Evolutionary conservation across 2,113 vertebrate genomes (phyloP).

Genomic region (Tonatia bakeri): DNA sequence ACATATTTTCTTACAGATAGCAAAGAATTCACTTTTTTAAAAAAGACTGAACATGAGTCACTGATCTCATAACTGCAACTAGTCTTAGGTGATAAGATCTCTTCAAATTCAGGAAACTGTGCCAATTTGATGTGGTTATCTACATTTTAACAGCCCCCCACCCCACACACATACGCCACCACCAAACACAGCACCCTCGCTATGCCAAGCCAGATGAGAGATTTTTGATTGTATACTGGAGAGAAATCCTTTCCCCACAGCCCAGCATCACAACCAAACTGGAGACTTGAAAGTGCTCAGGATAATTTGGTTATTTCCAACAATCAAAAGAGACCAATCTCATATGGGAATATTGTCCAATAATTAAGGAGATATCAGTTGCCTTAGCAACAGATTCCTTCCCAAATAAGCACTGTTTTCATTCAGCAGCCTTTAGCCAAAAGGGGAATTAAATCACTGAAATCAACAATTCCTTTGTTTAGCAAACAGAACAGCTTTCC

Average conservation of each 20-base stretch:
- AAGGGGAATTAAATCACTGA: conserved; percentile 73
- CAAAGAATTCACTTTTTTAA: conserved; percentile 36
- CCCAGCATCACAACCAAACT: conserved; percentile 42
- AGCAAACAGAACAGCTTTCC: conserved; percentile 73
- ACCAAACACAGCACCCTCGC: not conserved
- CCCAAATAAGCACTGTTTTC: conserved; percentile 75
- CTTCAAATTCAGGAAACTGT: conserved; percentile 32
- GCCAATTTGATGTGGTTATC: not conserved
- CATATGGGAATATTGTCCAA: conserved; percentile 71
- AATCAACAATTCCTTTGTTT: conserved; percentile 76
- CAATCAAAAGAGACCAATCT: conserved; percentile 69
- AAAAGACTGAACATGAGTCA: not conserved
- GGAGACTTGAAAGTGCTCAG: conserved; percentile 51
- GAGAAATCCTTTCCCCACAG: not conserved
- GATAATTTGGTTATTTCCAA: conserved; percentile 69
- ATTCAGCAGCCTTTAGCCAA: conserved; percentile 71
- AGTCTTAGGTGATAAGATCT: conserved; percentile 22
- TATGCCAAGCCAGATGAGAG: not conserved
- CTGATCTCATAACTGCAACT: conserved; percentile 18
- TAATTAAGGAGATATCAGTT: conserved; percentile 76
- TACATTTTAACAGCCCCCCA: not conserved
- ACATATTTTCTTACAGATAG: conserved; percentile 38
- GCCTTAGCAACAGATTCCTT: conserved; percentile 76
- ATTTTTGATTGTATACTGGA: conserved; percentile 1
- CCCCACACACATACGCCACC: not conserved